A percentile compares a stretch with the other conserved stretches of the same genome.
phyloP scores from a whole-genome alignment of 2,797 vertebrate genomes.

The Danio kyathit region DNA sequence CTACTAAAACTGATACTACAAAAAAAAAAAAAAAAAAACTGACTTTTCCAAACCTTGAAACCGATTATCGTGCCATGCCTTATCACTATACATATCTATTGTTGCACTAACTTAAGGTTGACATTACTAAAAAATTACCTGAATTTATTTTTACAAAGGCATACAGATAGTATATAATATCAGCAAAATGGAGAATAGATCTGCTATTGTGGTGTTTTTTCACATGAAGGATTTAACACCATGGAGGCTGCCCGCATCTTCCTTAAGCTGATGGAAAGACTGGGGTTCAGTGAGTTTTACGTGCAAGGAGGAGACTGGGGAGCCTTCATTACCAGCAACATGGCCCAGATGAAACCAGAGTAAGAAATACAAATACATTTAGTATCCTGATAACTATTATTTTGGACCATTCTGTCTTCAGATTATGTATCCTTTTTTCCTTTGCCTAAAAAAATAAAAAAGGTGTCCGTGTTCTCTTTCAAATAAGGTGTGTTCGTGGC shows the following conservation, averaged over 20 bases:
- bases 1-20: too few species aligned
- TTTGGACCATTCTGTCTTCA: too few species aligned
- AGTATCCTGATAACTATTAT: too few species aligned
- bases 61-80: too few species aligned
- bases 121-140: background rate
- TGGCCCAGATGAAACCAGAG: constrained; percentile 92
- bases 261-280: constrained; percentile 87
- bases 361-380: constrained; percentile 65
- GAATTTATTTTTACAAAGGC: background rate
- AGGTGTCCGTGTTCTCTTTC: background rate
- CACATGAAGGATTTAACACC: constrained; percentile 78
- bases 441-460: background rate
- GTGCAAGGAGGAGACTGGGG: constrained; percentile 92
- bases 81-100: too few species aligned
- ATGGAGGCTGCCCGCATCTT: constrained; percentile 84
- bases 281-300: constrained; percentile 87
- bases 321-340: constrained; percentile 80
- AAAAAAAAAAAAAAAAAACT: too few species aligned
- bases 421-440: too few species aligned
- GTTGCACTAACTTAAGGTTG: background rate
- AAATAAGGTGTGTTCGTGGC: constrained; percentile 82
- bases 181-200: background rate
- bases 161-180: background rate
- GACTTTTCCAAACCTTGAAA: too few species aligned
- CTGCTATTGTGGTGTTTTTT: background rate